phyloP scores from a whole-genome alignment of 2,797 vertebrate genomes.

The Denticeps clupeoides region DNA sequence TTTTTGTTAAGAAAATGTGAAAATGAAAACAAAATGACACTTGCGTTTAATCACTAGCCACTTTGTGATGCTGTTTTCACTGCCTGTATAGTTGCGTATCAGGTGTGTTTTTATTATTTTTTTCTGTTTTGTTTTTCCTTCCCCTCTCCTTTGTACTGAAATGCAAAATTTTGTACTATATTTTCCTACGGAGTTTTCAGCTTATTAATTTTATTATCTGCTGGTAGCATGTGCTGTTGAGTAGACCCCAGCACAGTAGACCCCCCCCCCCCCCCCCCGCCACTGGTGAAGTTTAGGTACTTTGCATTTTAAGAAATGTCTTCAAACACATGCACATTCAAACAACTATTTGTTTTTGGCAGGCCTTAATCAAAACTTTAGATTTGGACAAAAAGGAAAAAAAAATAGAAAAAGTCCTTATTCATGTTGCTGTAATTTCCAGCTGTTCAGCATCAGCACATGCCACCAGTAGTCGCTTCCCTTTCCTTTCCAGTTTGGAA shows the following conservation, averaged over 20 bases:
- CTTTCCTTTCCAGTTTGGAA: slow-evolving; percentile 11
- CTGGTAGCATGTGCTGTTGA: slow-evolving; percentile 48
- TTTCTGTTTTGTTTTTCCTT: slow-evolving; percentile 37
- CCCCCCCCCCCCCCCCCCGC: no score
- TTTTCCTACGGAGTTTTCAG: slow-evolving; percentile 61
- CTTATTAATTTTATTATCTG: slow-evolving; percentile 27
- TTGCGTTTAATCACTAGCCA: slow-evolving; percentile 57
- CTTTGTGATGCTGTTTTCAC: slow-evolving; percentile 51
- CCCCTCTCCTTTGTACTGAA: slow-evolving; percentile 43
- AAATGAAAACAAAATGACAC: slow-evolving; percentile 51
- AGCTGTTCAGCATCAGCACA: slow-evolving; percentile 34
- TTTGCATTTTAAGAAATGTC: no score
- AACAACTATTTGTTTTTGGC: not conserved
- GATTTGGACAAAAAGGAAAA: no score
- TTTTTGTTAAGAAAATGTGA: slow-evolving; percentile 70
- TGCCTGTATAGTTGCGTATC: slow-evolving; percentile 41
- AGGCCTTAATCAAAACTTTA: not conserved
- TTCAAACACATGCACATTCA: no score
- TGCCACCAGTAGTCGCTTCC: slow-evolving; percentile 34
- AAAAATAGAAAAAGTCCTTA: no score
- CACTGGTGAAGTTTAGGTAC: no score
- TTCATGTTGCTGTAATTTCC: no score
- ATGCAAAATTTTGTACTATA: slow-evolving; percentile 63
- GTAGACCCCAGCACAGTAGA: no score
- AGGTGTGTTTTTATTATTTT: slow-evolving; percentile 29